Percentiles rank a stretch among this genome's conserved stretches.
Conservation (phyloP, 1,140 invertebrate genomes). For the Galleria mellonella region DNA sequence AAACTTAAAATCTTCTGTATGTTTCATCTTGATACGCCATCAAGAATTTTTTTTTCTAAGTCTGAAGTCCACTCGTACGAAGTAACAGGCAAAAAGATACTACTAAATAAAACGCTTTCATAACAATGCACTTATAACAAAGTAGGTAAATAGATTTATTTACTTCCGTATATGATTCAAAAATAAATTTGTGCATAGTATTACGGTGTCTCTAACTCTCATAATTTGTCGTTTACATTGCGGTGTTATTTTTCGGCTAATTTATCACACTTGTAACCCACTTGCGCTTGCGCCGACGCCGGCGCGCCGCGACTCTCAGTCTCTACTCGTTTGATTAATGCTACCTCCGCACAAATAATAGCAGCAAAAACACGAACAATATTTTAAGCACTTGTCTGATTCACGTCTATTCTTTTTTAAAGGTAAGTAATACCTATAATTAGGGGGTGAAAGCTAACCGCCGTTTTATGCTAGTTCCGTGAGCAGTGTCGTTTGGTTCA, state of each 20-base stretch:
- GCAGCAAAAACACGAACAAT: constrained; percentile 15
- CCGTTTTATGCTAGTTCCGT: constrained; percentile 31
- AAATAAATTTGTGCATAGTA: too few relatives aligned
- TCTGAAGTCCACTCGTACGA: too few relatives aligned
- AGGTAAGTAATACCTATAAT: constrained; percentile 40
- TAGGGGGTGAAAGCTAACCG: constrained; percentile 48
- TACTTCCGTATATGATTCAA: too few relatives aligned
- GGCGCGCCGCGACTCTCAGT: background rate
- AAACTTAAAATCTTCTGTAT: too few relatives aligned
- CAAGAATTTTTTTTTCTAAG: too few relatives aligned
- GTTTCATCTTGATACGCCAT: too few relatives aligned
- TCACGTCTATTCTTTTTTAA: constrained; percentile 36
- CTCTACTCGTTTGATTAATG: constrained; percentile 23
- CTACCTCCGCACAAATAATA: constrained; percentile 19
- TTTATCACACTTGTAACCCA: background rate
- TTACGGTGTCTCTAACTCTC: too few relatives aligned
- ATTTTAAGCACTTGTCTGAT: constrained; percentile 31
- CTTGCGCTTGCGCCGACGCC: background rate
- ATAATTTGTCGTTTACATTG: too few relatives aligned
- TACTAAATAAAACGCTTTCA: too few relatives aligned
- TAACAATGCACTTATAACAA: too few relatives aligned
- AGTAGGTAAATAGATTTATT: too few relatives aligned
- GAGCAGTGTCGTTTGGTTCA: constrained; percentile 25
- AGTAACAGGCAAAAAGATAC: too few relatives aligned
- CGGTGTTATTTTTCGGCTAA: constrained; percentile 8